Evolutionary conservation across 1,140 invertebrate genomes (phyloP), one percentile per base, ranked within the genome.

Genomic region (Cydia fagiglandana): DNA sequence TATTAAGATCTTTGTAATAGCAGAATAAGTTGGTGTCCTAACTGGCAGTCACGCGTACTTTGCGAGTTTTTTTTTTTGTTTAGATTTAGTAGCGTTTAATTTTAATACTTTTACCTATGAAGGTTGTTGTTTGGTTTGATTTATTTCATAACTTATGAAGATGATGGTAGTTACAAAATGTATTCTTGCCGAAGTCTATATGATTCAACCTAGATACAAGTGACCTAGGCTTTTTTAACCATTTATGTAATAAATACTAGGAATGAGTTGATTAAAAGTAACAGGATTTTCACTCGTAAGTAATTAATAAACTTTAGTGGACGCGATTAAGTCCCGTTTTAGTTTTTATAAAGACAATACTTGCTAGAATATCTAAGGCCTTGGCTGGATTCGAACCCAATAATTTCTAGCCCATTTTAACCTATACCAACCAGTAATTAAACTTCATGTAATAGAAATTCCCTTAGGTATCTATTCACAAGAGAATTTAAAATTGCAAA

Each of bases 401-500:
- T n/a, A 50, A 50, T 15, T 50, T 41, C n/a, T 41, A 41, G 38
- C 38, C 2, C 7, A 41, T 41, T 41, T 41, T 41, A 41, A 41
- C 38, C 38, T 41, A 10, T 41, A 41, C 12, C 45, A 47, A 47
- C 2, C 4, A 47, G 12, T 7, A 53, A 53, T 17, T 53, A 17
- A 61, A 61, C 56, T 61, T 24, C 56, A 24, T 53, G 4, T 7
- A 5, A 17, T 12, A 24, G 6, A 61, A 61, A 61, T 20, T 12
- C 17, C 20, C 20, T 61, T n/a, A 24, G 24, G 24, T 24, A n/a
- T 7, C 15, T n/a, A 53, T 53, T 24, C 17, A 61, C 56, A 61
- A 61, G n/a, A 7, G 56, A 24, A 61, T 20, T 61, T 61, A 34
- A 70, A 70, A 70, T 70, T 41, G 30, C 66, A 70, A 70, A 70